phyloP scores from a whole-genome alignment of 2,113 vertebrate genomes.

The Holacanthus passer region DNA sequence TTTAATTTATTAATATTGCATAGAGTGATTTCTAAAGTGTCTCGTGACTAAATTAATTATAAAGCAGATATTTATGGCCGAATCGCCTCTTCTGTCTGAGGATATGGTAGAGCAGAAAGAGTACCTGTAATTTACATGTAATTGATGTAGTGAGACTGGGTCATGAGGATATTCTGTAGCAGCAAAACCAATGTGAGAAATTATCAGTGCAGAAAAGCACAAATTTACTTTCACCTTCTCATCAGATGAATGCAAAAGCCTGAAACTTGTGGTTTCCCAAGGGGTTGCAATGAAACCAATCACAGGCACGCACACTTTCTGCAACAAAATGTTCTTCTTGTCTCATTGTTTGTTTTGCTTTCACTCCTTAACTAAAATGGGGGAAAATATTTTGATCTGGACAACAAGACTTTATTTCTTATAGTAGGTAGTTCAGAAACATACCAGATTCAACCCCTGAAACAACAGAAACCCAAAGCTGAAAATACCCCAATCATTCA shows the following conservation, averaged over 20 bases:
- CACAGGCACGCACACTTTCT: background rate
- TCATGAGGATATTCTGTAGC: background rate
- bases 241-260: background rate
- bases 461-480: background rate
- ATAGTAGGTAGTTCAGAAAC: background rate
- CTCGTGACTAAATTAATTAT: background rate
- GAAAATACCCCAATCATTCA: background rate
- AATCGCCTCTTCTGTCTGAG: background rate
- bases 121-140: background rate
- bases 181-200: too few species aligned
- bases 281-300: background rate
- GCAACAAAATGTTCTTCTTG: background rate
- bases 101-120: background rate
- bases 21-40: background rate
- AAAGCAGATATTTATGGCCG: background rate
- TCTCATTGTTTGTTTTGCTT: background rate
- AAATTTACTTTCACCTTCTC: background rate
- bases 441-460: background rate
- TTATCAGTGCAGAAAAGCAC: background rate
- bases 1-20: background rate
- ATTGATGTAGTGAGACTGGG: background rate
- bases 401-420: background rate
- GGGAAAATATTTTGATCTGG: background rate
- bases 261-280: background rate
- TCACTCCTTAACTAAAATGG: background rate